Evolutionary conservation across 2,888 invertebrate genomes (phyloP).

Genomic region (Drosophila meridionalis): DNA sequence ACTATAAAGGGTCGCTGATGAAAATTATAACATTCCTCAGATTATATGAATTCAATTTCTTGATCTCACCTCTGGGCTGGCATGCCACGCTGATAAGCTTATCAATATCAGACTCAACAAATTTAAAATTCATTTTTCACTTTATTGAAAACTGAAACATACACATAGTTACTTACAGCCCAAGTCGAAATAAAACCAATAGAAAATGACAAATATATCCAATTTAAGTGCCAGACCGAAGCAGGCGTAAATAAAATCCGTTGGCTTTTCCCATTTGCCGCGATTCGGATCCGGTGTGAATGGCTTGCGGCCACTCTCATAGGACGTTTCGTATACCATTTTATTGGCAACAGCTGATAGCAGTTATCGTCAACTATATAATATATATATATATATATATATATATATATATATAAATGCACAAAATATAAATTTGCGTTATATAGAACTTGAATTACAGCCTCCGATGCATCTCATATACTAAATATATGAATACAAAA

Average conservation of each 20-base stretch:
- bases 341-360: slow-evolving; percentile 16
- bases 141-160: background rate
- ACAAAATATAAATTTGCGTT: slow-evolving; percentile 1
- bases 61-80: background rate
- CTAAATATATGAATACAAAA: background rate
- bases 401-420: background rate
- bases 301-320: slow-evolving; percentile 81
- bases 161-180: slow-evolving; percentile 72
- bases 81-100: slow-evolving; percentile 15
- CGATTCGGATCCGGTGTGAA: slow-evolving; percentile 83
- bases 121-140: slow-evolving; percentile 6
- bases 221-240: slow-evolving; percentile 93
- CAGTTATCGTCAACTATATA: background rate
- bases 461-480: slow-evolving; percentile 11
- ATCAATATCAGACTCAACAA: slow-evolving; percentile 27
- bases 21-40: no score
- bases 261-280: slow-evolving; percentile 90
- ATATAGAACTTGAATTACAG: slow-evolving; percentile 12
- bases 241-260: slow-evolving; percentile 91
- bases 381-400: background rate
- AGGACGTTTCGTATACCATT: slow-evolving; percentile 81
- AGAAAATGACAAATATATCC: slow-evolving; percentile 90
- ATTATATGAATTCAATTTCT: background rate
- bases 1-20: background rate
- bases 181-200: slow-evolving; percentile 68